Percentiles rank a stretch among this genome's conserved stretches.
Conservation (phyloP, 2,113 vertebrate genomes). For the Cololabis saira region DNA sequence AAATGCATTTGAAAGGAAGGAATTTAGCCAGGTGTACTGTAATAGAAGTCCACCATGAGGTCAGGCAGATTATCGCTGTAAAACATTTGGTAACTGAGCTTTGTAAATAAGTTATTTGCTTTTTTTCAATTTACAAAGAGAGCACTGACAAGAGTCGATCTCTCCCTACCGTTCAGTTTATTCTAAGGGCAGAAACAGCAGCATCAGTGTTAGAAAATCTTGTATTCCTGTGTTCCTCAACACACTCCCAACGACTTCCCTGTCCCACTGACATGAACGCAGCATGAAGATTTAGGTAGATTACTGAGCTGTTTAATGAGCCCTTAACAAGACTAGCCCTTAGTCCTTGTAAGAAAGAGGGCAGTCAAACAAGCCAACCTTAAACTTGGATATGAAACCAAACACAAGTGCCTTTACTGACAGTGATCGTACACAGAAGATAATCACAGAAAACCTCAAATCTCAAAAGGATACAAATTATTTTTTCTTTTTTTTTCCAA, state of each 20-base stretch:
- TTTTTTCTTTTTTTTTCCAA: too few relatives aligned
- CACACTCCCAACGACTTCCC: constrained; percentile 12
- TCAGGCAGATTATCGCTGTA: not conserved
- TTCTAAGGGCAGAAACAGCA: not conserved
- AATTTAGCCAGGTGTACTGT: too few relatives aligned
- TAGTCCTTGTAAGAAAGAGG: constrained; percentile 16
- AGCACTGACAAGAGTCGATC: not conserved
- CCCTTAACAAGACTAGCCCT: constrained; percentile 50
- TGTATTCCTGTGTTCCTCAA: not conserved
- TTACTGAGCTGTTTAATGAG: constrained; percentile 48
- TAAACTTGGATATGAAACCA: constrained; percentile 4
- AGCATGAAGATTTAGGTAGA: constrained; percentile 51
- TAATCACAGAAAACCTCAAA: too few relatives aligned
- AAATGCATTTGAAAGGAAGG: too few relatives aligned
- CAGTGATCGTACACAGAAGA: too few relatives aligned
- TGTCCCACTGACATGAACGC: not conserved
- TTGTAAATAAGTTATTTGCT: not conserved
- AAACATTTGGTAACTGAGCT: constrained; percentile 1
- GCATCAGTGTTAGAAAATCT: constrained; percentile 8
- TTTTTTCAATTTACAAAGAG: not conserved
- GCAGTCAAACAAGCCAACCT: constrained; percentile 16
- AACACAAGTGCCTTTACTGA: too few relatives aligned
- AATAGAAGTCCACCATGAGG: not conserved
- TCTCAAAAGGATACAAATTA: too few relatives aligned
- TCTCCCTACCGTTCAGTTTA: not conserved